Base-by-base conservation (phyloP, 2,888 invertebrate genomes). In the Ceramica pisi region DNA sequence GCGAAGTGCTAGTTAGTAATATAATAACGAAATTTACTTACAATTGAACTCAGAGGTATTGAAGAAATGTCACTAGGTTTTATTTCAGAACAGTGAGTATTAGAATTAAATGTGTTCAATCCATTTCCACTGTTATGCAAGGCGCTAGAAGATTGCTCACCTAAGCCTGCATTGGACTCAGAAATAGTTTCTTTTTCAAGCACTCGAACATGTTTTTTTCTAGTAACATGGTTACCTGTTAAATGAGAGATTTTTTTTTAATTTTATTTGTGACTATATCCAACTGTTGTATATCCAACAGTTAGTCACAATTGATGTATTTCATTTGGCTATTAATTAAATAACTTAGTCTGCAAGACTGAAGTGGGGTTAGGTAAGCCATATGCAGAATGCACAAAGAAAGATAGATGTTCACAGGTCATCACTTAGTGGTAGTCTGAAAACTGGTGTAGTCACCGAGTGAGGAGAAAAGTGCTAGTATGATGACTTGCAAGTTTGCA, bases 141-240 rank as follows among this genome's bases (percentile, higher is more conserved):
- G 23, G 7, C 23, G 71, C 46, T 67, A 50, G 80, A 50, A 35
- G 70, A 63, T 38, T 78, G 78, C 53, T 67, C 82, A 67, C 50
- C 72, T 66, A 62, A n/a, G 51, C 55, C 70, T 60, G 70, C 65
- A 61, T 73, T 84, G 10, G 84, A 71, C 53, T 81, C 82, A 6
- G 80, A 64, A 35, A 61, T 56, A 61, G 64, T 68, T 14, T 89
- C 88, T 62, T 87, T 90, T 44, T 90, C 89, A 23, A 86, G 53
- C 8, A 84, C 84, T 76, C 81, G 87, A 2, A 84, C 75, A 70
- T 88, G 84, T 67, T 89, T 92, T 70, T 87, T 89, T 62, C 87
- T 83, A 41, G 70, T 84, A 23, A 75, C 74, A 83, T 90, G 88
- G 68, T 88, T 89, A 14, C 92, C 92, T 92, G 88, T 55, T 87